phyloP scores from a whole-genome alignment of 64 coral and sea anemone species.

The Exaiptasia diaphana region DNA sequence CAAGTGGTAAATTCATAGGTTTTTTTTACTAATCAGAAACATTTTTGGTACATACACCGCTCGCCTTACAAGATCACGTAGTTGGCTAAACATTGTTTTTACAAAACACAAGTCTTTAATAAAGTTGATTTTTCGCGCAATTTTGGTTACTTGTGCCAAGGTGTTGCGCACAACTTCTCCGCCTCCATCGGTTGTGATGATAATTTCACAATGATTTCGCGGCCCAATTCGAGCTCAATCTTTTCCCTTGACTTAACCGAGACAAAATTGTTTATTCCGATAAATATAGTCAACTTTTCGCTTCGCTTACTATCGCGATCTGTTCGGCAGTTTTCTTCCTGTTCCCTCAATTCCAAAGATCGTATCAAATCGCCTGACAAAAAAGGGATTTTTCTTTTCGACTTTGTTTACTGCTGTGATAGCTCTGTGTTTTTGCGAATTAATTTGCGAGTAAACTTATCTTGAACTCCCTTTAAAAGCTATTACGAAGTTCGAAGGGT shows the following conservation, averaged over 20 bases:
- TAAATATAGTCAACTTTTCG: neutral
- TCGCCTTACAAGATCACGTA: too few relatives aligned
- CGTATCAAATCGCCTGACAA: neutral
- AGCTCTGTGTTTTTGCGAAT: neutral
- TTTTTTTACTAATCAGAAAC: too few relatives aligned
- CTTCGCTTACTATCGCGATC: too few relatives aligned
- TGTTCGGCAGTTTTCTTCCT: neutral
- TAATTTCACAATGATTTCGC: neutral
- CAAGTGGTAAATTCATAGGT: too few relatives aligned
- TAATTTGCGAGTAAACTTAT: slow-evolving; percentile 6
- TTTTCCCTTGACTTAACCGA: neutral
- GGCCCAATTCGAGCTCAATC: neutral
- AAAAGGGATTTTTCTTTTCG: neutral
- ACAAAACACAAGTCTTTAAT: too few relatives aligned
- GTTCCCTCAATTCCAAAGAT: neutral
- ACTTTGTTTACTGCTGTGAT: neutral
- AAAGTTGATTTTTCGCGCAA: too few relatives aligned
- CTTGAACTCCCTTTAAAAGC: slow-evolving; percentile 8
- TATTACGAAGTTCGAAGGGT: slow-evolving; percentile 2
- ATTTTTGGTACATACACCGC: too few relatives aligned
- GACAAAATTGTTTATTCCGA: neutral
- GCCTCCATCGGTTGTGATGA: neutral
- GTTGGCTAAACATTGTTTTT: too few relatives aligned
- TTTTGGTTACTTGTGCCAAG: too few relatives aligned
- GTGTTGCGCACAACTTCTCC: neutral